phyloP scores from a whole-genome alignment of 2,888 invertebrate species.

The Nemapogon koenigi region DNA sequence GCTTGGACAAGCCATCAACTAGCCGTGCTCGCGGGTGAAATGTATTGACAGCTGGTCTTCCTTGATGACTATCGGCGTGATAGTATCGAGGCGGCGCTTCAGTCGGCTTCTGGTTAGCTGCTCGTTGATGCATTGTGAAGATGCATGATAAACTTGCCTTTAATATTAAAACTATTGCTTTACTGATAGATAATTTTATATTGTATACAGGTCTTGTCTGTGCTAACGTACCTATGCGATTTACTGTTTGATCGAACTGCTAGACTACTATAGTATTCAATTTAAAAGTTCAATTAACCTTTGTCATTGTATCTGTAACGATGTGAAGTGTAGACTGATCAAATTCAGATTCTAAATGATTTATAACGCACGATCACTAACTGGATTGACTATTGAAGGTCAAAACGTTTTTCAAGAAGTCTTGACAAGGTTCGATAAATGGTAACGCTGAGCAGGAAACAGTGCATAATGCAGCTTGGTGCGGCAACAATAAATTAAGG shows the following conservation, averaged over 20 bases:
- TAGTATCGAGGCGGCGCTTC: conserved; percentile 56
- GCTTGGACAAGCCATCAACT: conserved; percentile 48
- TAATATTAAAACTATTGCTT: neutral
- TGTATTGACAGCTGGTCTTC: conserved; percentile 65
- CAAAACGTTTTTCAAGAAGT: conserved; percentile 1
- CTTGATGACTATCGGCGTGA: conserved; percentile 62
- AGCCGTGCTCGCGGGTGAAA: conserved; percentile 48
- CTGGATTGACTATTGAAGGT: too few relatives aligned
- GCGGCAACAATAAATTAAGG: conserved; percentile 41
- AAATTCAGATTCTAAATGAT: too few relatives aligned
- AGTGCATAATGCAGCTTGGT: conserved; percentile 25
- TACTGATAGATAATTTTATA: neutral
- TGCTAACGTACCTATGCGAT: too few relatives aligned
- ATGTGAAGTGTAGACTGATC: too few relatives aligned
- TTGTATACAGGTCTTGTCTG: too few relatives aligned
- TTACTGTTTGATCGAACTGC: too few relatives aligned
- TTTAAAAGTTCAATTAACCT: conserved; percentile 4
- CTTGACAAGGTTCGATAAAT: conserved; percentile 46
- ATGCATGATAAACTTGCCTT: conserved; percentile 40
- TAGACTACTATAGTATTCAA: too few relatives aligned
- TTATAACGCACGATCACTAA: too few relatives aligned
- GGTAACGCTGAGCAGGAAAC: conserved; percentile 47
- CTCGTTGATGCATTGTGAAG: conserved; percentile 50
- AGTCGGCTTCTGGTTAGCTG: conserved; percentile 50
- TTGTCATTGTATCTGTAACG: too few relatives aligned